phyloP scores from a whole-genome alignment of 2,888 invertebrate genomes.

The Odontothrips loti region DNA sequence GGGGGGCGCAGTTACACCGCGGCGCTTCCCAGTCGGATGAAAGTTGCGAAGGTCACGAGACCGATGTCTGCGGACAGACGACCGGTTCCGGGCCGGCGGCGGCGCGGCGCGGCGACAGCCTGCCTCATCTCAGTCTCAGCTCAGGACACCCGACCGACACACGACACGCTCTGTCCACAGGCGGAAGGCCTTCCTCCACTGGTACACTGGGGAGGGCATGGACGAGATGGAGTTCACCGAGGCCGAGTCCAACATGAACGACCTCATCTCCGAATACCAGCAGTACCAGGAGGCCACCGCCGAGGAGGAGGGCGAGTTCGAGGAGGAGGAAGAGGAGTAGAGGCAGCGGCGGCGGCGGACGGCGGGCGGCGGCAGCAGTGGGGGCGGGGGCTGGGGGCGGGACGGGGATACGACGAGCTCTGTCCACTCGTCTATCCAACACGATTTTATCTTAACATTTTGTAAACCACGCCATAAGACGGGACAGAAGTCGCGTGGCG shows the following conservation, averaged over 20 bases:
- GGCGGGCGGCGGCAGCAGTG: slow-evolving; percentile 47
- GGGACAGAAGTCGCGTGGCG: too few relatives aligned
- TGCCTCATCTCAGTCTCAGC: too few relatives aligned
- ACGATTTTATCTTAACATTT: neutral
- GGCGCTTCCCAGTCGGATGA: too few relatives aligned
- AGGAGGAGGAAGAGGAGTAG: slow-evolving; percentile 47
- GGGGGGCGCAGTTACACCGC: neutral
- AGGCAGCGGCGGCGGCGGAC: slow-evolving; percentile 47
- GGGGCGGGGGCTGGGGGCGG: slow-evolving; percentile 57
- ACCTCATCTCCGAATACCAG: slow-evolving; percentile 68
- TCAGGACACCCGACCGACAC: too few relatives aligned
- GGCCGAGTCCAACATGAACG: slow-evolving; percentile 69
- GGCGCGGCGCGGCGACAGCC: too few relatives aligned
- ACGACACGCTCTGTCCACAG: neutral
- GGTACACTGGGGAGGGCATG: slow-evolving; percentile 69
- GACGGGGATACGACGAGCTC: neutral
- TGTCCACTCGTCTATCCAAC: neutral
- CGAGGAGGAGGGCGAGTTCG: slow-evolving; percentile 52
- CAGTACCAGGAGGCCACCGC: slow-evolving; percentile 59
- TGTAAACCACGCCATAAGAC: neutral
- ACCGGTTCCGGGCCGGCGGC: too few relatives aligned
- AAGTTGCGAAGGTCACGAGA: too few relatives aligned
- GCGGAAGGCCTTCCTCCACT: slow-evolving; percentile 81
- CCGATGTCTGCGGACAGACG: too few relatives aligned
- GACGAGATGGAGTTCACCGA: slow-evolving; percentile 68